phyloP scores from a whole-genome alignment of 2,888 invertebrate species.

The Drosophila hamatofila region DNA sequence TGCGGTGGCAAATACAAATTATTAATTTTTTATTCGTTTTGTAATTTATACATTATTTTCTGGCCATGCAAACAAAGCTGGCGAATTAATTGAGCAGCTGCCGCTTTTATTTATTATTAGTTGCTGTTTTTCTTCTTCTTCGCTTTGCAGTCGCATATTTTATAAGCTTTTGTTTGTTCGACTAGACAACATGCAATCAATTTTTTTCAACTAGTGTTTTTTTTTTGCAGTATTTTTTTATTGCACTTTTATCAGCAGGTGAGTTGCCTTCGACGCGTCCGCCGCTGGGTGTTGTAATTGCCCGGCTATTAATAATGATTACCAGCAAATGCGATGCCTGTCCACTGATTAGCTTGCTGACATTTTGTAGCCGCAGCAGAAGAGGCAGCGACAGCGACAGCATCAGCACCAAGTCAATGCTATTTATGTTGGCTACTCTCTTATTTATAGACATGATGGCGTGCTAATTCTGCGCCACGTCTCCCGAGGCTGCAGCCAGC shows the following conservation, averaged over 20 bases:
- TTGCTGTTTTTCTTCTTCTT: constrained; percentile 17
- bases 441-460: constrained; percentile 72
- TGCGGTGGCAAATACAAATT: constrained; percentile 72
- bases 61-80: constrained; percentile 62
- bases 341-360: constrained; percentile 71
- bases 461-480: constrained; percentile 70
- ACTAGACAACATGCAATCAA: constrained; percentile 54
- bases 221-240: constrained; percentile 19
- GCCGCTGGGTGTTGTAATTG: constrained; percentile 68
- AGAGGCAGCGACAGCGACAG: neutral
- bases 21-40: constrained; percentile 31
- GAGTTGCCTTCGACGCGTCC: constrained; percentile 50
- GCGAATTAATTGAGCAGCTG: constrained; percentile 73
- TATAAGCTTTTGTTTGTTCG: constrained; percentile 64
- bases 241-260: constrained; percentile 50
- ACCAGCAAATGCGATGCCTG: constrained; percentile 67
- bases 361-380: constrained; percentile 57
- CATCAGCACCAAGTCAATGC: constrained; percentile 51
- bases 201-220: constrained; percentile 15
- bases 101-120: constrained; percentile 62
- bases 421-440: constrained; percentile 65
- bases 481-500: constrained; percentile 44
- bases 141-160: constrained; percentile 49
- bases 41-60: constrained; percentile 68
- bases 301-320: constrained; percentile 75